phyloP scores from a whole-genome alignment of 2,888 invertebrate genomes.

The Slavum lentiscoides region DNA sequence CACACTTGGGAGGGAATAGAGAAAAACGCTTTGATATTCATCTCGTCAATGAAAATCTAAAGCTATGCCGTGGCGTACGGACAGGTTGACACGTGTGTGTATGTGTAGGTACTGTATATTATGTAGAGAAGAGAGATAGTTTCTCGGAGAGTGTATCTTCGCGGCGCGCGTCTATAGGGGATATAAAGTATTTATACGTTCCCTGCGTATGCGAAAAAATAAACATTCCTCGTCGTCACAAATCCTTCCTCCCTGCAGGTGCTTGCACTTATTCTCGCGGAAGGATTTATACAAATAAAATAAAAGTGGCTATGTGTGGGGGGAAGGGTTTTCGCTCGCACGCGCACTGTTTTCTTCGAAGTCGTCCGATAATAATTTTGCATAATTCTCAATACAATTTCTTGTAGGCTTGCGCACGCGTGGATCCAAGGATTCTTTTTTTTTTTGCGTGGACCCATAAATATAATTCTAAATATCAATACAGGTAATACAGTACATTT shows the following conservation, averaged over 20 bases:
- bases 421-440: no score
- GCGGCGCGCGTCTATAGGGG: slow-evolving; percentile 14
- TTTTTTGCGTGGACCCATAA: no score
- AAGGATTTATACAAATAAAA: background rate
- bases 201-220: background rate
- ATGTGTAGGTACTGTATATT: background rate
- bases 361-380: no score
- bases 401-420: no score
- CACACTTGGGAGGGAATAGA: background rate
- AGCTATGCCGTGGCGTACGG: background rate
- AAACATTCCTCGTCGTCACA: background rate
- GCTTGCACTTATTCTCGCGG: background rate
- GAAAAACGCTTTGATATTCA: background rate
- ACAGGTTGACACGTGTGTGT: background rate
- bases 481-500: no score
- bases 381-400: no score
- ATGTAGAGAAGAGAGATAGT: background rate
- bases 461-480: no score
- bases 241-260: no score
- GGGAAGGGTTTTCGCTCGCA: no score
- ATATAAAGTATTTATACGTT: slow-evolving; percentile 23
- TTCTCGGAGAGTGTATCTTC: background rate
- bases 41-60: slow-evolving; percentile 1
- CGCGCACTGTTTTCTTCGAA: no score
- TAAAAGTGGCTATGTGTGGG: background rate